A percentile compares a stretch with the other conserved stretches of the same genome.
These are phyloP conservation scores for Osmerus mordax DNA, from an alignment of 2,113 vertebrate species.

Conservation along the genomic window DNA sequence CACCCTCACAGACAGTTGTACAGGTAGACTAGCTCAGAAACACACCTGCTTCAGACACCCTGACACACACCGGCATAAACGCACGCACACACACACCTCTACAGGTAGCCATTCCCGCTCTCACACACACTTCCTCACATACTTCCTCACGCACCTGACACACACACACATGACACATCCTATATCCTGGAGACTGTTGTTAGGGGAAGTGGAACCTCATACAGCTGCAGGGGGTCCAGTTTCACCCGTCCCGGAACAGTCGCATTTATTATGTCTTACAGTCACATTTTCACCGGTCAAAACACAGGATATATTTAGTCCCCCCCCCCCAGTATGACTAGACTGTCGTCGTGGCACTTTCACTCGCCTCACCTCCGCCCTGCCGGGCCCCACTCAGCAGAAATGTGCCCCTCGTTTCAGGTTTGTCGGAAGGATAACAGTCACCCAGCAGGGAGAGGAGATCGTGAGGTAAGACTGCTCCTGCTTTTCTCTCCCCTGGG, in stretches of 20 bases:
- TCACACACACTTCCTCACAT: not conserved
- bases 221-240: not conserved
- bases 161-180: not conserved
- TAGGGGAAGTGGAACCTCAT: too few species aligned
- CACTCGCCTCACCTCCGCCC: not conserved
- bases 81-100: not conserved
- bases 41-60: too few species aligned
- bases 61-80: not conserved
- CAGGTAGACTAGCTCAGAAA: too few species aligned
- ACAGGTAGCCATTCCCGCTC: too few species aligned
- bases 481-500: not conserved
- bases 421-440: slow-evolving; percentile 91
- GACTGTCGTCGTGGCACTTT: not conserved
- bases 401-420: slow-evolving; percentile 62
- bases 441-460: slow-evolving; percentile 87
- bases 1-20: not conserved
- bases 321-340: not conserved
- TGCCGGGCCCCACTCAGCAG: not conserved
- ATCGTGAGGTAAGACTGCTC: slow-evolving; percentile 83
- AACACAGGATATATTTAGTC: slow-evolving; percentile 5
- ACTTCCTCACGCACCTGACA: not conserved
- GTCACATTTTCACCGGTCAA: not conserved
- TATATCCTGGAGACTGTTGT: too few species aligned
- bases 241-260: not conserved
- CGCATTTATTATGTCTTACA: not conserved